Conservation (phyloP, 1,140 invertebrate species). For the Penaeus chinensis region DNA sequence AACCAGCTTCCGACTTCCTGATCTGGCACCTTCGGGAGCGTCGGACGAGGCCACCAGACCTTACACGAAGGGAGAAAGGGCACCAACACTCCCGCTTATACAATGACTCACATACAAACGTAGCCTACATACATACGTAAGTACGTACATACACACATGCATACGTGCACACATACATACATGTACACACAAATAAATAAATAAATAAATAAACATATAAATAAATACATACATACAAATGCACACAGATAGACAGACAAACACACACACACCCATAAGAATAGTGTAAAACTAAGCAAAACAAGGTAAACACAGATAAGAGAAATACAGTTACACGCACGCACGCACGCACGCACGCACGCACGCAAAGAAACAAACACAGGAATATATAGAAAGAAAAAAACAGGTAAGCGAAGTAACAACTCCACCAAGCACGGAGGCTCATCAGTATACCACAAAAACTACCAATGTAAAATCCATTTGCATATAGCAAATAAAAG, state of each 20-base stretch:
- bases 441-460: too few relatives aligned
- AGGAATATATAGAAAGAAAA: too few relatives aligned
- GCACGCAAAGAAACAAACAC: too few relatives aligned
- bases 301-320: neutral
- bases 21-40: too few relatives aligned
- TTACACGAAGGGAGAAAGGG: too few relatives aligned
- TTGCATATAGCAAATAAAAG: too few relatives aligned
- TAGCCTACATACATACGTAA: constrained; percentile 40
- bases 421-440: too few relatives aligned
- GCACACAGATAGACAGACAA: neutral
- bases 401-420: too few relatives aligned
- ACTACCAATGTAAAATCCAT: too few relatives aligned
- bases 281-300: neutral
- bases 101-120: neutral
- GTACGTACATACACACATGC: constrained; percentile 29
- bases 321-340: neutral
- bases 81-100: too few relatives aligned
- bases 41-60: too few relatives aligned
- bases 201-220: neutral
- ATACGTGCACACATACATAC: constrained; percentile 30
- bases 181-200: neutral
- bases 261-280: neutral
- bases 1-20: too few relatives aligned
- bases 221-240: neutral
- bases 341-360: constrained; percentile 15